These are phyloP conservation scores for Atrichornis clamosus DNA, from an alignment of 2,113 vertebrate species.

Conservation along the genomic window DNA sequence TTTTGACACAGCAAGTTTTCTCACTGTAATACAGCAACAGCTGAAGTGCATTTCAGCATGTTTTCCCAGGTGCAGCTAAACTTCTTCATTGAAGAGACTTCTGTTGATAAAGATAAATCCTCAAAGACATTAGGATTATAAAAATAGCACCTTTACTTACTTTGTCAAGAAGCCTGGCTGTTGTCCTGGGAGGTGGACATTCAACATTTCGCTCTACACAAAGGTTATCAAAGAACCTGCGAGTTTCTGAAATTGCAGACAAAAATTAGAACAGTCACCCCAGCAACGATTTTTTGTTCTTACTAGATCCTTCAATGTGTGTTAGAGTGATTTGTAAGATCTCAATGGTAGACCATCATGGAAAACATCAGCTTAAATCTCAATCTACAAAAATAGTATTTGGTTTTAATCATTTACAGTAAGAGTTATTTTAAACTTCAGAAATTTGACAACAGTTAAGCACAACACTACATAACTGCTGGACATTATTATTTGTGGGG, in stretches of 20 bases:
- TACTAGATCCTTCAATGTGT: not conserved
- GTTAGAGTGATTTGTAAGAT: not conserved
- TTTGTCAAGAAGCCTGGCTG: constrained; percentile 95
- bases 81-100: not conserved
- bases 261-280: not conserved
- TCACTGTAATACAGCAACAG: not conserved
- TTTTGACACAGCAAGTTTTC: not conserved
- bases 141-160: constrained; percentile 60
- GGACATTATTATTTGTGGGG: not conserved
- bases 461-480: not conserved
- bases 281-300: not conserved
- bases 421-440: not conserved
- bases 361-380: not conserved
- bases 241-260: constrained; percentile 79
- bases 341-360: not conserved
- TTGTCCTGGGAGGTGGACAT: constrained; percentile 90
- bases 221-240: constrained; percentile 89
- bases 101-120: not conserved
- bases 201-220: constrained; percentile 87
- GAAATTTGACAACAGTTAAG: not conserved
- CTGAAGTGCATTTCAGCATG: not conserved
- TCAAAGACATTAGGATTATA: not conserved
- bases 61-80: not conserved
- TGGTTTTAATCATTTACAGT: not conserved
- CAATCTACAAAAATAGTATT: not conserved